Conservation (phyloP, 2,888 invertebrate genomes). For the Bimastos eiseni region DNA sequence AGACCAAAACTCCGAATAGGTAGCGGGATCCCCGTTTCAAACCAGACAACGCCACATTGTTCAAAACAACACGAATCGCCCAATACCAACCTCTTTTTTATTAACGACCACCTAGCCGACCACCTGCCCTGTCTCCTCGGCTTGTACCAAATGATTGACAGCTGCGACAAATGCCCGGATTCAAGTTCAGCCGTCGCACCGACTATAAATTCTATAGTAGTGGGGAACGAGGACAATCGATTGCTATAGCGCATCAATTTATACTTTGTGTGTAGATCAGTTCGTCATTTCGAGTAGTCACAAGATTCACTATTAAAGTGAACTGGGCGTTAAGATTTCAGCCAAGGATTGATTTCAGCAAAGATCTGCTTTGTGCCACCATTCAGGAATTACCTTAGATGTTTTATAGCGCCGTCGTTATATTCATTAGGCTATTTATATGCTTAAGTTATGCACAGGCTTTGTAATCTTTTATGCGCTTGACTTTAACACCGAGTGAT, state of each 20-base stretch:
- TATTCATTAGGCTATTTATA: too few species aligned
- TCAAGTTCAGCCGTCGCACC: constrained; percentile 1
- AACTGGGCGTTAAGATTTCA: too few species aligned
- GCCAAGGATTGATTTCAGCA: too few species aligned
- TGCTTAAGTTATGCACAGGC: too few species aligned
- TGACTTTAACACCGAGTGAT: too few species aligned
- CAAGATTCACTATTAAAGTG: too few species aligned
- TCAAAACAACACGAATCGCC: background rate
- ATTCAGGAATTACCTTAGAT: too few species aligned
- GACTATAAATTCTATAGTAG: background rate
- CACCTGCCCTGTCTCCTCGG: constrained; percentile 16
- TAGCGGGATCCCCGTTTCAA: background rate
- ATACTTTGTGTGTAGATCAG: background rate
- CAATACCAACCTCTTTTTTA: constrained; percentile 1
- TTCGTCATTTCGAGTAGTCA: background rate
- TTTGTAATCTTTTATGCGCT: too few species aligned
- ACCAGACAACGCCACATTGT: constrained; percentile 6
- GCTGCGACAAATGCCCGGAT: constrained; percentile 23
- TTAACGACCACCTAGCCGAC: constrained; percentile 8
- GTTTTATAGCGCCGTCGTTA: too few species aligned
- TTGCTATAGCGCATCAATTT: background rate
- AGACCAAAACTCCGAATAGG: background rate
- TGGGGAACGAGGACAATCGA: background rate
- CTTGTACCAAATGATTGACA: constrained; percentile 6
- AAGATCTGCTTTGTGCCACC: too few species aligned